Evolutionary conservation across 2,888 invertebrate species (phyloP).

Genomic region (Esperia sulphurella): DNA sequence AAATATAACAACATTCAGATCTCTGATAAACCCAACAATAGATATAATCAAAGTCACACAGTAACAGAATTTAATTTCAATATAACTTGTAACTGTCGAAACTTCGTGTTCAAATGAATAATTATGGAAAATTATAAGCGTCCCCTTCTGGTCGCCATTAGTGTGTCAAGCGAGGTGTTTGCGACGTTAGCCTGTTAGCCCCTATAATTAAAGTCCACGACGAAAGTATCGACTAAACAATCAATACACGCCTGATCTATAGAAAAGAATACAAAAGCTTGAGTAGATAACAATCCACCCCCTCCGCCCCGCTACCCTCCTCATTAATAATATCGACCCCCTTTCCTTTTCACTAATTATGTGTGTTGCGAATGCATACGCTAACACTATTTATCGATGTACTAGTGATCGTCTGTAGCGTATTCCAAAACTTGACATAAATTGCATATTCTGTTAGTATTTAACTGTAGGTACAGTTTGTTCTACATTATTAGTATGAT

Average conservation of each 20-base stretch:
- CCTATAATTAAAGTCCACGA: slow-evolving; percentile 67
- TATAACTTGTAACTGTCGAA: slow-evolving; percentile 24
- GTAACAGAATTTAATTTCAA: slow-evolving; percentile 10
- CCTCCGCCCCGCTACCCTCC: slow-evolving; percentile 47
- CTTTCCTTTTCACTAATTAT: slow-evolving; percentile 75
- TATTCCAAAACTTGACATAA: neutral
- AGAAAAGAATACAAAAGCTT: slow-evolving; percentile 76
- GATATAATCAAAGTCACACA: neutral
- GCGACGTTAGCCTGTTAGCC: slow-evolving; percentile 62
- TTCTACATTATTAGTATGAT: too few species aligned
- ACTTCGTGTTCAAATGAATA: slow-evolving; percentile 65
- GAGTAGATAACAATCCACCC: slow-evolving; percentile 69
- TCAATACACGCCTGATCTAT: slow-evolving; percentile 66
- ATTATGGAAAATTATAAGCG: slow-evolving; percentile 65
- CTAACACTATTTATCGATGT: slow-evolving; percentile 12
- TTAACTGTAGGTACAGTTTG: too few species aligned
- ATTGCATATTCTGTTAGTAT: too few species aligned
- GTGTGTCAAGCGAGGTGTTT: slow-evolving; percentile 71
- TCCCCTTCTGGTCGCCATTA: slow-evolving; percentile 55
- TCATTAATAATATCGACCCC: slow-evolving; percentile 78
- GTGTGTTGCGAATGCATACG: slow-evolving; percentile 75
- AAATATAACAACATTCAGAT: too few species aligned
- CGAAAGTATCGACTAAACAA: slow-evolving; percentile 72
- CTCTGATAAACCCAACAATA: too few species aligned
- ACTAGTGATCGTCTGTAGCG: neutral